Evolutionary conservation across 2,888 invertebrate genomes (phyloP).

Genomic region (Chirona hameri): DNA sequence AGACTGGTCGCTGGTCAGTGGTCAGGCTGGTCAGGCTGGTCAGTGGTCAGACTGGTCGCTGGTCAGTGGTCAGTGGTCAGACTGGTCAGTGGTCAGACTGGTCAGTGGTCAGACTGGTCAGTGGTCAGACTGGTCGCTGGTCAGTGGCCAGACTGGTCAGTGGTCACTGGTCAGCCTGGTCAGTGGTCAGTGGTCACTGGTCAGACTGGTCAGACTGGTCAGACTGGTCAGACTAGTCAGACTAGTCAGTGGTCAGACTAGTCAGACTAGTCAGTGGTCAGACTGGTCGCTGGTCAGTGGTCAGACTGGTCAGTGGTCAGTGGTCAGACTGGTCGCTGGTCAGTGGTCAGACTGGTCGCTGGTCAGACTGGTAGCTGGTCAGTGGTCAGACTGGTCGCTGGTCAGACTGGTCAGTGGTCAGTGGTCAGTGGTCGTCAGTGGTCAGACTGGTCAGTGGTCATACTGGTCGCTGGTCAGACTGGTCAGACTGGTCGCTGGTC

Average conservation of each 20-base stretch:
- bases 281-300: too few species aligned
- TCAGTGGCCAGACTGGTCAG: too few species aligned
- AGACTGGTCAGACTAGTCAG: neutral
- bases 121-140: neutral
- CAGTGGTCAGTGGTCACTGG: conserved; percentile 64
- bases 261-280: too few species aligned
- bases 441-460: neutral
- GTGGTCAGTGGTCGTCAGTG: too few species aligned
- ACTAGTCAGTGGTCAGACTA: neutral
- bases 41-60: too few species aligned
- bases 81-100: neutral
- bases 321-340: neutral
- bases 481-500: too few species aligned
- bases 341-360: neutral
- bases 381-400: neutral
- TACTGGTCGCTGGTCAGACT: neutral
- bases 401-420: too few species aligned
- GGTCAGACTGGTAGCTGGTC: neutral
- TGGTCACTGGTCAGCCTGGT: too few species aligned
- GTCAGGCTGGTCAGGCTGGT: neutral
- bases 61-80: neutral
- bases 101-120: neutral
- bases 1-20: neutral
- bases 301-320: too few species aligned
- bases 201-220: neutral